Base-by-base conservation (phyloP, 2,888 invertebrate genomes). In the Ichneumoninae sp. region DNA sequence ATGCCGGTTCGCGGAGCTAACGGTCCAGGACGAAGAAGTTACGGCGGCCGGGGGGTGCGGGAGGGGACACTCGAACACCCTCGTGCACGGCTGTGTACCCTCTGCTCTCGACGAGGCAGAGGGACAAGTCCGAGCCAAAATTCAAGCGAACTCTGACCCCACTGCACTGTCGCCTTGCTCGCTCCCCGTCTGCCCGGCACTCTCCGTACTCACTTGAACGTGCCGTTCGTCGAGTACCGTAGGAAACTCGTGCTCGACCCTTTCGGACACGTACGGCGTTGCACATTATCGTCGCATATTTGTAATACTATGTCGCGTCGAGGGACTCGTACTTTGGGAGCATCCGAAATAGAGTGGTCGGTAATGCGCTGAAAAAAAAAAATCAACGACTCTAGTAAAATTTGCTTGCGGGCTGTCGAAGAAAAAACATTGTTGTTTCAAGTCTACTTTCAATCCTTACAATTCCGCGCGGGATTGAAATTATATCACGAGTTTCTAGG, bases 181-280 rank as follows among this genome's bases (percentile, higher is more conserved):
- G 1, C 60, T 50, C 40, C 44, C 13, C 26, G 5, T 19, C 33
- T 50, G 63, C 13, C n/a, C n/a, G n/a, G 47, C 8, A 36, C n/a
- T 57, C 70, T 40, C 50, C 52, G 26, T 19, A 54, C 44, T 57
- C 63, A 63, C 63, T 63, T 33, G 63, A 63, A 63, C 63, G 63
- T 63, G 63, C 30, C 40, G 66, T 40, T 66, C n/a, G 66, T 66
- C 40, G 66, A 66, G 66, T 40, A 44, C 63, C 66, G 36, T 19
- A 26, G 40, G 16, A 10, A 57, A 77, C 73, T 82, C 60, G 74
- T 40, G 22, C 73, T 83, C 52, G 52, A 44, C 44, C 73, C 52
- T 74, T 83, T 78, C 60, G 44, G 68, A 78, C 83, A 83, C 83
- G 83, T 83, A 83, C 78, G 78, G 78, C 78, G 22, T 73, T 33